phyloP scores from a whole-genome alignment of 1,140 invertebrate species.

The Anoplophora glabripennis region DNA sequence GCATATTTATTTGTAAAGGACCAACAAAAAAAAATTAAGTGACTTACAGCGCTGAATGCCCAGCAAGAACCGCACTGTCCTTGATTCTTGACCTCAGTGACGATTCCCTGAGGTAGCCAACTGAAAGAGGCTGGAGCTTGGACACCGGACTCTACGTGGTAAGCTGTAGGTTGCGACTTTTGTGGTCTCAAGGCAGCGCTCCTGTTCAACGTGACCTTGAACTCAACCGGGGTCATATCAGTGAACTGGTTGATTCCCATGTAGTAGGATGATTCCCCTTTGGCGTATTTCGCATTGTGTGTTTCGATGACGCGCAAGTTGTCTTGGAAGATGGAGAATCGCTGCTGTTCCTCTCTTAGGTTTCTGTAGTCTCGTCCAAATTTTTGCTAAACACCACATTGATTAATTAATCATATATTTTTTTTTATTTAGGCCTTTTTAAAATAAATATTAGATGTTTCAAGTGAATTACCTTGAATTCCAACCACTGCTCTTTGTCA shows the following conservation, averaged over 20 bases:
- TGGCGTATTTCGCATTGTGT: constrained; percentile 72
- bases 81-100: constrained; percentile 19
- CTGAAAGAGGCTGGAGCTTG: no score
- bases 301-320: constrained; percentile 78
- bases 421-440: no score
- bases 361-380: constrained; percentile 1
- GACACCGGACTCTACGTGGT: no score
- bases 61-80: neutral
- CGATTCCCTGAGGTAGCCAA: constrained; percentile 56
- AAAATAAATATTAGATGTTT: no score
- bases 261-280: constrained; percentile 63
- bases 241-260: constrained; percentile 76
- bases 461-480: constrained; percentile 16
- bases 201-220: constrained; percentile 43
- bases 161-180: neutral
- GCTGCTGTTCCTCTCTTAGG: constrained; percentile 67
- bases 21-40: no score
- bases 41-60: neutral
- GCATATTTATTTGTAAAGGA: no score
- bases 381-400: no score
- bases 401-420: no score
- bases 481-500: constrained; percentile 4
- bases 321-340: constrained; percentile 81
- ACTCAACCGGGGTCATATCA: constrained; percentile 82
- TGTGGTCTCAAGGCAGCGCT: neutral